phyloP scores from a whole-genome alignment of 2,797 vertebrate genomes.

The Eutrigla gurnardus region DNA sequence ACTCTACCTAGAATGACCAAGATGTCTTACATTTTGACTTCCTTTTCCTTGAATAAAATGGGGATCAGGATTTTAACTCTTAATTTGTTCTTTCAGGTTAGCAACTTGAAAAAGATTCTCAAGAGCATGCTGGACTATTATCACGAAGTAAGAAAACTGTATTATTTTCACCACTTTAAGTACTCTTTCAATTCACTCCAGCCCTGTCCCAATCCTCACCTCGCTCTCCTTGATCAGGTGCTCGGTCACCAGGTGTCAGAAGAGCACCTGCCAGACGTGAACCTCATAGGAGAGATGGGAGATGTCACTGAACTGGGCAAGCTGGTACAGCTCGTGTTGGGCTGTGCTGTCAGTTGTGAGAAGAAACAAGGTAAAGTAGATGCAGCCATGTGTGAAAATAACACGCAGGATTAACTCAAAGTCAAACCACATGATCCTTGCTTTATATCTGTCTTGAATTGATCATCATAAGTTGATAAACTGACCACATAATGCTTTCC shows the following conservation, averaged over 20 bases:
- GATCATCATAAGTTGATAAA: conserved; percentile 15
- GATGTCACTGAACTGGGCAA: conserved; percentile 89
- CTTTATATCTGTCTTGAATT: not conserved
- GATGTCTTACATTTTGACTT: not conserved
- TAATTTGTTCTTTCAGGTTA: conserved; percentile 81
- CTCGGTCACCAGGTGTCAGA: conserved; percentile 86
- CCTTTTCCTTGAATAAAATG: conserved; percentile 15
- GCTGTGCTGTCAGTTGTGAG: conserved; percentile 93
- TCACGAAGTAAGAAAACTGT: conserved; percentile 87
- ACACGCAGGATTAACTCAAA: conserved; percentile 35
- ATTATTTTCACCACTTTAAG: not conserved
- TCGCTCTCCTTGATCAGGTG: conserved; percentile 70
- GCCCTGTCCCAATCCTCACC: not conserved
- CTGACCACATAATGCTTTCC: not conserved
- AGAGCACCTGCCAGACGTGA: conserved; percentile 88
- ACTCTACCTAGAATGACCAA: conserved; percentile 1
- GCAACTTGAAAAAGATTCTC: conserved; percentile 91
- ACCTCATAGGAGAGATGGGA: conserved; percentile 88
- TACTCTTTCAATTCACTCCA: not conserved
- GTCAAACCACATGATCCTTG: conserved; percentile 32
- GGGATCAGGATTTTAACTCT: conserved; percentile 4
- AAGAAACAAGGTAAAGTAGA: conserved; percentile 88
- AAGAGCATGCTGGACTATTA: conserved; percentile 92
- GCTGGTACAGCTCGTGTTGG: conserved; percentile 90
- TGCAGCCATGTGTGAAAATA: conserved; percentile 37